Evolutionary conservation across 2,113 vertebrate species (phyloP).

Genomic region (Pontoporia blainvillei): DNA sequence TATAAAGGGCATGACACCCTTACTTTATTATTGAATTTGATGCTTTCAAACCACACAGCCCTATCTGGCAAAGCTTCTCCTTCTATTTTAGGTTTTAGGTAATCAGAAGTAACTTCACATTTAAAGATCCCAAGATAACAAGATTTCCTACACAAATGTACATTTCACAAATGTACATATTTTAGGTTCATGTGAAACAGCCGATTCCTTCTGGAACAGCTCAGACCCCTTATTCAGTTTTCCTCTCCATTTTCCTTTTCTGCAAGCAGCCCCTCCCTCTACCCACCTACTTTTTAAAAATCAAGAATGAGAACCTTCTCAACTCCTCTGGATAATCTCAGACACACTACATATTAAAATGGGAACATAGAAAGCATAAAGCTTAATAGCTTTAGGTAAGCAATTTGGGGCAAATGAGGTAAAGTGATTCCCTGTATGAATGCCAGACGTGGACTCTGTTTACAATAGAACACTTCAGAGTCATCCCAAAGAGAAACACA

Average conservation of each 20-base stretch:
- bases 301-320: slow-evolving; percentile 35
- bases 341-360: neutral
- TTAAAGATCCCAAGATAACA: neutral
- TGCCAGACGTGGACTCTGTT: neutral
- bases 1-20: neutral
- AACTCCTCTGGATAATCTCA: neutral
- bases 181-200: neutral
- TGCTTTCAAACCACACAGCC: neutral
- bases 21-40: neutral
- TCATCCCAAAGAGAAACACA: slow-evolving; percentile 17
- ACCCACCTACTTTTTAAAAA: neutral
- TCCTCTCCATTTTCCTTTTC: neutral
- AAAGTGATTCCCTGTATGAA: slow-evolving; percentile 10
- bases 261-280: neutral
- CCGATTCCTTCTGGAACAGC: neutral
- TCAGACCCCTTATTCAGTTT: neutral
- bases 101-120: neutral
- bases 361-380: neutral
- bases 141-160: neutral
- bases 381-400: slow-evolving; percentile 26
- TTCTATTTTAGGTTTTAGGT: neutral
- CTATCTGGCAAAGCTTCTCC: neutral
- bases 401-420: slow-evolving; percentile 16
- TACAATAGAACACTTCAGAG: neutral
- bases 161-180: too few relatives aligned